phyloP scores from a whole-genome alignment of 2,113 vertebrate species.

The Falcunculus frontatus region DNA sequence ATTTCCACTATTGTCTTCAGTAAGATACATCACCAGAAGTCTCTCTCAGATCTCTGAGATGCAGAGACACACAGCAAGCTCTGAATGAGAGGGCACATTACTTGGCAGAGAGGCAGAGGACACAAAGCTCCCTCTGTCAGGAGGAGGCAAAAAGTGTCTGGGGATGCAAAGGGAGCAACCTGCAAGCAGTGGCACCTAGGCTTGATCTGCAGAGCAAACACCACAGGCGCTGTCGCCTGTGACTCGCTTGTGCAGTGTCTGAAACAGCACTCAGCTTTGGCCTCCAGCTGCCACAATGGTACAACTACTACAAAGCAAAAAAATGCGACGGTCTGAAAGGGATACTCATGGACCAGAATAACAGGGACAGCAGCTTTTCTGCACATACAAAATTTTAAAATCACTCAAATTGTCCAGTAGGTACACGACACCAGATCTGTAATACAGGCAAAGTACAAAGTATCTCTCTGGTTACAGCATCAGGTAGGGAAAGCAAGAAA shows the following conservation, averaged over 20 bases:
- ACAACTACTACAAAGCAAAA: neutral
- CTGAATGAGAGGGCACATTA: neutral
- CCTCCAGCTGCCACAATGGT: neutral
- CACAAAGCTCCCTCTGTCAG: neutral
- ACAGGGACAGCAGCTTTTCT: neutral
- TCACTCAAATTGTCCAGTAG: neutral
- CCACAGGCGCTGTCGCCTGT: fast-evolving
- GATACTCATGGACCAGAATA: neutral
- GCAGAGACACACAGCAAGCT: neutral
- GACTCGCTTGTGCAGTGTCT: fast-evolving
- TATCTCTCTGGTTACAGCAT: neutral
- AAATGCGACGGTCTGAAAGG: neutral
- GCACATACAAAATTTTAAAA: neutral
- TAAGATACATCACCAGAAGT: neutral
- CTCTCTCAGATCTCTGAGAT: neutral
- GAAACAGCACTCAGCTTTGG: neutral
- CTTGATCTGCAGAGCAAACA: neutral
- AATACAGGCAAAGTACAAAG: neutral
- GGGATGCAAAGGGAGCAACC: neutral
- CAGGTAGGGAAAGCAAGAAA: neutral
- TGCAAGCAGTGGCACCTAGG: neutral
- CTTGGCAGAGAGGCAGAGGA: neutral
- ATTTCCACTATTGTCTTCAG: neutral
- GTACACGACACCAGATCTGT: neutral
- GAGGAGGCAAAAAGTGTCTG: neutral